Evolutionary conservation across 1,140 invertebrate genomes (phyloP), one percentile per base, ranked within the genome.

Genomic region (Drosophila orena): DNA sequence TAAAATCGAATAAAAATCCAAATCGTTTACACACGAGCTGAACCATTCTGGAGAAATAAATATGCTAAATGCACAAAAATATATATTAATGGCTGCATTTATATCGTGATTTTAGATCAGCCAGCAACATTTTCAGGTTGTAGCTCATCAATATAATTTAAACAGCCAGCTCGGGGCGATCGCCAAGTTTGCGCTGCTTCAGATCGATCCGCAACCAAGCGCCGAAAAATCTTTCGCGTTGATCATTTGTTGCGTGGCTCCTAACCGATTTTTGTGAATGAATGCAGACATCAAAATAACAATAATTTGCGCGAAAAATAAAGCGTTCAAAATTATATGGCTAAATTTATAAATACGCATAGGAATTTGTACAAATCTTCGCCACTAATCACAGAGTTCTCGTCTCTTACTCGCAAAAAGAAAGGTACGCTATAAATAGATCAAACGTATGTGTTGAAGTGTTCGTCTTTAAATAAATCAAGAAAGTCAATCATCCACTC

Each of bases 251-350:
- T 60, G 35, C 64, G 59, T 53, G 47, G 69, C 64, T 56, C 64
- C 17, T 42, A 70, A 69, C 30, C 38, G 59, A 64, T 69, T 84
- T 86, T 86, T 77, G 70, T 86, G 83, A 88, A 86, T 86, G 83
- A 88, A 86, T 89, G 79, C 83, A 86, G 83, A 88, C 83, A 86
- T 86, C 64, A 71, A 86, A 86, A 86, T 86, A 86, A 88, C 83
- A 86, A 86, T 86, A 86, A 86, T 86, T 86, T 86, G 69, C 66
- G 46, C 56, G 40, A 24, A 66, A 57, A 71, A 62, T 54, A 62
- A 74, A 74, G 75, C 59, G 57, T 52, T 60, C 17, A 44, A 81
- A 86, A 79, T 58, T 38, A 68, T 53, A 68, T 27, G 55, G 17
- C 12, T 53, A 15, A 38, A 68, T 65, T 30, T 64, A 66, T 44